Base-by-base conservation (phyloP, 2,797 vertebrate species). In the Channa striata region DNA sequence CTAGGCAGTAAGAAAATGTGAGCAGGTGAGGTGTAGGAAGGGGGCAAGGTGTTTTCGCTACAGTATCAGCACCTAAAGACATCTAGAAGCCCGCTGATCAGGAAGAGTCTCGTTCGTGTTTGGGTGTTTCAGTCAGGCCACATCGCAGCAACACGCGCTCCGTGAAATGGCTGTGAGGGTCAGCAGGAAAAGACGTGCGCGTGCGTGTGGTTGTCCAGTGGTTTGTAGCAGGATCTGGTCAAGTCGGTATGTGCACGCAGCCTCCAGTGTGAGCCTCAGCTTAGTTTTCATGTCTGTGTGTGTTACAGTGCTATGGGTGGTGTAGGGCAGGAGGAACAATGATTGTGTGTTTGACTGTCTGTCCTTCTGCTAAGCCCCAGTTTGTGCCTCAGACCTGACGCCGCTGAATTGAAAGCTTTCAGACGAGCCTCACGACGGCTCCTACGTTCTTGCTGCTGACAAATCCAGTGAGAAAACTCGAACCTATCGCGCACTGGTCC, bases 261-360 rank as follows among this genome's bases (percentile, higher is more conserved):
- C 82, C 82, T 85, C 83, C 85, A 90, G 88, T 89, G 87, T 88
- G 87, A 77, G 79, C 85, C 77, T 85, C 78, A 72, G 74, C 47
- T 81, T 88, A 80, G 64, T 50, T 78, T 83, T 76, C 62, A 44
- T 82, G 33, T 84, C 39, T 76, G 63, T 75, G 74, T 44, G 74
- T 14, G 43, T 63, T 68, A 21, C 53, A 56, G 72, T 59, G 65
- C 51, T 73, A 58, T 33, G 40, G 66, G n/a, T 59, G 16, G 47
- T 53, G 69, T 10, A 50, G 46, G 50, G 47, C 63, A 63, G 67
- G 14, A 47, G 49, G 57, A 61, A 46, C 59, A 43, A 62, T 9
- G 74, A 17, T 19, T 17, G 63, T 11, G 21, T 37, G 46, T 66
- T 44, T 12, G 12, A 16, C 34, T 0, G 14, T 39, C 25, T 59